Conservation (phyloP, 2,888 invertebrate species). For the Conus canariensis region DNA sequence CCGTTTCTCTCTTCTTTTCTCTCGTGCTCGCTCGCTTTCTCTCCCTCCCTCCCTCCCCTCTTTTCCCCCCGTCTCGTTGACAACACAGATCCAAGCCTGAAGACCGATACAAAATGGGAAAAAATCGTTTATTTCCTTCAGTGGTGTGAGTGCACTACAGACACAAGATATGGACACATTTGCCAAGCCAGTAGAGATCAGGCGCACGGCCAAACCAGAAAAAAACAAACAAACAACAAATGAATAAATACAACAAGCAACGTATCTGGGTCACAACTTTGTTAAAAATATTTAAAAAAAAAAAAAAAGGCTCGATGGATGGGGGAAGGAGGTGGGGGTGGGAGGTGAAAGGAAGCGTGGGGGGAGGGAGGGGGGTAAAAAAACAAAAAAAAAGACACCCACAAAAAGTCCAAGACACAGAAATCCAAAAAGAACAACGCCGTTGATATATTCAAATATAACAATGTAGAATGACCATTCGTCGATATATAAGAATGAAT, state of each 20-base stretch:
- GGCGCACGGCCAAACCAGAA: background rate
- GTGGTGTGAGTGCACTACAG: slow-evolving; percentile 9
- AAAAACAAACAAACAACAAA: background rate
- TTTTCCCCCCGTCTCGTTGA: background rate
- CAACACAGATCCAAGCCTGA: too few species aligned
- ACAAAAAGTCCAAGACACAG: background rate
- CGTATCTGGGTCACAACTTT: background rate
- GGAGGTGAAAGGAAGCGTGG: background rate
- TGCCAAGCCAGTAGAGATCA: slow-evolving; percentile 6
- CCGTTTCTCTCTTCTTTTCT: too few species aligned
- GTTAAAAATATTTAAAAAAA: background rate
- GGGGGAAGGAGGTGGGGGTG: too few species aligned
- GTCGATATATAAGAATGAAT: background rate
- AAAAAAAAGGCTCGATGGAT: background rate
- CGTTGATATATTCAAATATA: background rate
- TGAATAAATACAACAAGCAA: background rate
- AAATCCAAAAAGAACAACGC: slow-evolving; percentile 15
- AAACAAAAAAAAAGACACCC: background rate
- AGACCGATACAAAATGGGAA: too few species aligned
- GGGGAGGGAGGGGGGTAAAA: background rate
- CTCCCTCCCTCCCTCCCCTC: slow-evolving; percentile 1
- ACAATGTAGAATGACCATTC: background rate
- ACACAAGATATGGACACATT: background rate
- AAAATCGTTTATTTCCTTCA: background rate
- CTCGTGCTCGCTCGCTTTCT: background rate